Evolutionary conservation across 2,888 invertebrate genomes (phyloP).

Genomic region (Odontocerum albicorne): DNA sequence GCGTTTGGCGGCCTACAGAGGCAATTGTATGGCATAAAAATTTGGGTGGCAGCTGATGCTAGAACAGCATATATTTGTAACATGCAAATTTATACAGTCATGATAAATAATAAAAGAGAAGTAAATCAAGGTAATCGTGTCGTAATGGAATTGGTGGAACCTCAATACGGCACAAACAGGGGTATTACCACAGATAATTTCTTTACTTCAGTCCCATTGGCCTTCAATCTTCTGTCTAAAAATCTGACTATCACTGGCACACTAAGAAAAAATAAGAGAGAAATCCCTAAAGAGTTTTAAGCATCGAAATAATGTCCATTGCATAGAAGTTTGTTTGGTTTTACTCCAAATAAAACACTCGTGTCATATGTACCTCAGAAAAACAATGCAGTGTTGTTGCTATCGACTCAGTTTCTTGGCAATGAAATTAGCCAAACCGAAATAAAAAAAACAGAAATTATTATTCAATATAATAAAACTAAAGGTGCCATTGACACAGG

Average conservation of each 20-base stretch:
- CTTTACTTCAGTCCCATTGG: conserved; percentile 21
- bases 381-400: conserved; percentile 1
- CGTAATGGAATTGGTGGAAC: conserved; percentile 21
- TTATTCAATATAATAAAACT: conserved; percentile 17
- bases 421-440: not conserved
- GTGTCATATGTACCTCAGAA: conserved; percentile 9
- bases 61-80: conserved; percentile 20
- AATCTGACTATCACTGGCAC: conserved; percentile 19
- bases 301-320: not conserved
- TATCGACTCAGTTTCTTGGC: not conserved
- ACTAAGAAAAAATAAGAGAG: conserved; percentile 11
- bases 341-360: conserved; percentile 6
- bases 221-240: conserved; percentile 15
- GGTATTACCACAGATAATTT: conserved; percentile 22
- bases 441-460: conserved; percentile 2
- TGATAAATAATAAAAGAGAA: conserved; percentile 21
- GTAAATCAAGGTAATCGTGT: conserved; percentile 21
- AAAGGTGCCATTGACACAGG: conserved; percentile 20
- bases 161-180: conserved; percentile 19
- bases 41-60: conserved; percentile 20
- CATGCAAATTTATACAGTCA: conserved; percentile 17
- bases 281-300: conserved; percentile 14
- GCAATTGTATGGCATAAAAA: conserved; percentile 32
- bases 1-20: conserved; percentile 21
- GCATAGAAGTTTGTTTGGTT: conserved; percentile 10